Evolutionary conservation across 1,140 invertebrate genomes (phyloP), one percentile per base, ranked within the genome.

Genomic region (Popillia japonica): DNA sequence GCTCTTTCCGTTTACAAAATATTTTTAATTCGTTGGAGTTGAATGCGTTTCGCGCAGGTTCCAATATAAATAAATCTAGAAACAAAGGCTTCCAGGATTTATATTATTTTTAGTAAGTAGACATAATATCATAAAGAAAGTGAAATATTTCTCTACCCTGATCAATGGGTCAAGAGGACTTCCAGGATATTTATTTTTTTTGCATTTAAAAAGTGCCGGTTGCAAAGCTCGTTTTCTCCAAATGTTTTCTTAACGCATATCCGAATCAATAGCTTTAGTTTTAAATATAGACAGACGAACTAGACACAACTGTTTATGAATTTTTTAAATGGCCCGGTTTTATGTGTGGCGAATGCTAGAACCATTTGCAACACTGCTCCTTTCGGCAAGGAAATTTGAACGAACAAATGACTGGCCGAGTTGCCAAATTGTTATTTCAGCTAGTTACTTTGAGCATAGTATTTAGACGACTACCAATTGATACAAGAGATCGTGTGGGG

Each of bases 1-100:
- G 61, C 61, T 68, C 17, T 68, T 68, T 68, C 61, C 61, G 61
- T 68, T 68, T 68, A 68, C 61, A 68, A 68, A 68, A 68, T 27
- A 68, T 68, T 68, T 14, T 68, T 34, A 8, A 68, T 68, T 68
- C 22, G 20, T 55, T 55, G 6, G 10, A 14, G 6, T 55, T 6
- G 14, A 55, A 17, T 55, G 11, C 14, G 48, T 55, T 14, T 17
- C 17, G 48, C 14, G 48, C 48, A 17, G 17, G 17, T 55, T 55
- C 48, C 48, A 55, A 55, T n/a, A 17, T 6, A 55, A 55, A 55
- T 17, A 55, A 55, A 55, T 17, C 17, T 14, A 55, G 17, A 55
- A 55, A 55, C 48, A 55, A 55, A 55, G 17, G 22, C 27, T 68
- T 8, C n/a, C 59, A 61, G 59, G 17, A 44, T 22, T 68, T 34